A percentile compares a stretch with the other conserved stretches of the same genome.
phyloP scores from a whole-genome alignment of 2,888 invertebrate species.

The Tholera decimalis region DNA sequence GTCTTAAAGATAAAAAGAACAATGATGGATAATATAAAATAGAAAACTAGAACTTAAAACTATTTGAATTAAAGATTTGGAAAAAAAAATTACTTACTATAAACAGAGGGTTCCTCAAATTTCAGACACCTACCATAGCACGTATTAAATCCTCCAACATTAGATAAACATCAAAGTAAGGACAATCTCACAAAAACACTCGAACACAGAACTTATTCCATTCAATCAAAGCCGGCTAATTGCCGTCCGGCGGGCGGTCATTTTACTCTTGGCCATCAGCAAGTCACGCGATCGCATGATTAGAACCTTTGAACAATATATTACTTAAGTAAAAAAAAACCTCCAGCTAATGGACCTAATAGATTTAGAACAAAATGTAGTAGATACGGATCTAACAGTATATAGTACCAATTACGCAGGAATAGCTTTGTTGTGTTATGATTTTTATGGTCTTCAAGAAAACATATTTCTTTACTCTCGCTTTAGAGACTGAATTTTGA shows the following conservation, averaged over 20 bases:
- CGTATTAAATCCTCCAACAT: not conserved
- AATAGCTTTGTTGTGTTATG: conserved; percentile 59
- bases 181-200: conserved; percentile 48
- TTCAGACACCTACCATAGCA: not conserved
- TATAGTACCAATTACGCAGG: conserved; percentile 61
- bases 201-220: conserved; percentile 66
- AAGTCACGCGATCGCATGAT: conserved; percentile 72
- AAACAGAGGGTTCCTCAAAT: not conserved
- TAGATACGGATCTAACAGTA: conserved; percentile 63
- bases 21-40: too few species aligned
- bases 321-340: conserved; percentile 66
- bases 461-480: conserved; percentile 37
- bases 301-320: conserved; percentile 69
- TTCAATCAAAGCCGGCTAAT: conserved; percentile 73
- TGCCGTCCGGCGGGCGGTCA: conserved; percentile 68
- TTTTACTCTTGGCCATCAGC: conserved; percentile 64
- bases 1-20: too few species aligned
- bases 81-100: too few species aligned
- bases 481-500: conserved; percentile 13
- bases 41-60: too few species aligned
- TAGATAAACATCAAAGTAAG: conserved; percentile 38
- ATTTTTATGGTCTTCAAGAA: conserved; percentile 37
- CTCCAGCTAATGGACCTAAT: conserved; percentile 72
- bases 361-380: conserved; percentile 73
- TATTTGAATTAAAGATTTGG: too few species aligned